Conservation (phyloP, 1,140 invertebrate genomes). For the Danaus plexippus region DNA sequence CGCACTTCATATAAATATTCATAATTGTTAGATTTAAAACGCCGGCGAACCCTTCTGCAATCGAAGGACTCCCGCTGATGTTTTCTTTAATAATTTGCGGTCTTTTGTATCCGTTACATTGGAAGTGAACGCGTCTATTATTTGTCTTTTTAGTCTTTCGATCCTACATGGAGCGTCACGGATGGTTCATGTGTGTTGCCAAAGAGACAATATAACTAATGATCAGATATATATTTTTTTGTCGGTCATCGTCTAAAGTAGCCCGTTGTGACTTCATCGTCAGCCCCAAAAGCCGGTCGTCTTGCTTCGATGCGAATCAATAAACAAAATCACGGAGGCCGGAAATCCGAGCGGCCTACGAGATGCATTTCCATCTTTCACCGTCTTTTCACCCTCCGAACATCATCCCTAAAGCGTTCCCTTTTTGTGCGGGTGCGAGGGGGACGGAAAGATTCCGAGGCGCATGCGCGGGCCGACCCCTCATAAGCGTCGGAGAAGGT, state of each 20-base stretch:
- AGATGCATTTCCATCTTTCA: conserved; percentile 70
- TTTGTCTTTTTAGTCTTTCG: conserved; percentile 5
- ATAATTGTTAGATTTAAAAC: conserved; percentile 39
- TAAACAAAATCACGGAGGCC: conserved; percentile 67
- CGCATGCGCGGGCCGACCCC: conserved; percentile 62
- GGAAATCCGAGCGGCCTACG: conserved; percentile 65
- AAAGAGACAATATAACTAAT: conserved; percentile 13
- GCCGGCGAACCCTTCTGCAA: conserved; percentile 5
- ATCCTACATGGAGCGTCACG: background rate
- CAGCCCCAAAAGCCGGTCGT: conserved; percentile 31
- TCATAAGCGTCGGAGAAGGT: conserved; percentile 53
- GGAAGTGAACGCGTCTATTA: conserved; percentile 2
- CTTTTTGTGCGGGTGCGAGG: conserved; percentile 33
- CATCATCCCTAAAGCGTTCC: conserved; percentile 55
- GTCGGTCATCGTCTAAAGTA: conserved; percentile 28
- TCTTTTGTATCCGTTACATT: conserved; percentile 12
- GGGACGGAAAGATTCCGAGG: conserved; percentile 30
- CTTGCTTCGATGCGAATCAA: conserved; percentile 59
- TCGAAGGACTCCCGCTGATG: conserved; percentile 5
- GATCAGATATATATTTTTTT: conserved; percentile 20
- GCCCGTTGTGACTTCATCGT: conserved; percentile 33
- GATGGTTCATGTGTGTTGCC: no score
- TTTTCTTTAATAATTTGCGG: conserved; percentile 26
- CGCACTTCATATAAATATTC: conserved; percentile 45
- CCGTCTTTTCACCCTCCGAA: conserved; percentile 67